Percentiles rank a stretch among this genome's conserved stretches.
Conservation (phyloP, 2,113 vertebrate species). For the chimpanzee (Pan troglodytes) region DNA sequence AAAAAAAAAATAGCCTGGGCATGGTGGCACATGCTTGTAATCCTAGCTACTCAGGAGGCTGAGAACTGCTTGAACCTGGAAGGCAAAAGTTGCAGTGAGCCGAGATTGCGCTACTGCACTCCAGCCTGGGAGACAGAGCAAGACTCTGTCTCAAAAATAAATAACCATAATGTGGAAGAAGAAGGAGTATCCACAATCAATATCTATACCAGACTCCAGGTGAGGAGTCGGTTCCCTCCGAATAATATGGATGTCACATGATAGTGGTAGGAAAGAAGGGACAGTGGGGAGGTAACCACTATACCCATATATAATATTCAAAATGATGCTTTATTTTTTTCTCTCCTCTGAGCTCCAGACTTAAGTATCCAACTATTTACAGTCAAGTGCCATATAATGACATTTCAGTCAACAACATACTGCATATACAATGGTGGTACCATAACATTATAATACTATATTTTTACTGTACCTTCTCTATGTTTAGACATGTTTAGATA, state of each 20-base stretch:
- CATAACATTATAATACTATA: neutral
- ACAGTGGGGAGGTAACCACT: neutral
- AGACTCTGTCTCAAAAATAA: too few relatives aligned
- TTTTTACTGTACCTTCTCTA: neutral
- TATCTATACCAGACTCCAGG: neutral
- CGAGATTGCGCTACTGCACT: too few relatives aligned
- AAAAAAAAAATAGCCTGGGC: too few relatives aligned
- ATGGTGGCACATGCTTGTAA: too few relatives aligned
- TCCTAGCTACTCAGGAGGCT: too few relatives aligned
- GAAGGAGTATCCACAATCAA: neutral
- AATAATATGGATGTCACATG: neutral
- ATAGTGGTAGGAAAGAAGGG: neutral
- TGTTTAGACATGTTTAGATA: neutral
- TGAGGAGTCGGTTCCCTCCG: neutral
- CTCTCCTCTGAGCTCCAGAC: neutral
- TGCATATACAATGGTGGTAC: neutral
- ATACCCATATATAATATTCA: neutral
- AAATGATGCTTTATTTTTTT: neutral
- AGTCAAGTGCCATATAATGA: neutral
- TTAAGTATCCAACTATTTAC: neutral
- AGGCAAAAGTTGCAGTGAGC: too few relatives aligned
- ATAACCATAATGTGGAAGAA: neutral
- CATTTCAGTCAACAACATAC: neutral
- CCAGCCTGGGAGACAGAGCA: too few relatives aligned
- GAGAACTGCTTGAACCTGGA: too few relatives aligned